phyloP scores from a whole-genome alignment of 2,888 invertebrate species.

The Sepiola atlantica region DNA sequence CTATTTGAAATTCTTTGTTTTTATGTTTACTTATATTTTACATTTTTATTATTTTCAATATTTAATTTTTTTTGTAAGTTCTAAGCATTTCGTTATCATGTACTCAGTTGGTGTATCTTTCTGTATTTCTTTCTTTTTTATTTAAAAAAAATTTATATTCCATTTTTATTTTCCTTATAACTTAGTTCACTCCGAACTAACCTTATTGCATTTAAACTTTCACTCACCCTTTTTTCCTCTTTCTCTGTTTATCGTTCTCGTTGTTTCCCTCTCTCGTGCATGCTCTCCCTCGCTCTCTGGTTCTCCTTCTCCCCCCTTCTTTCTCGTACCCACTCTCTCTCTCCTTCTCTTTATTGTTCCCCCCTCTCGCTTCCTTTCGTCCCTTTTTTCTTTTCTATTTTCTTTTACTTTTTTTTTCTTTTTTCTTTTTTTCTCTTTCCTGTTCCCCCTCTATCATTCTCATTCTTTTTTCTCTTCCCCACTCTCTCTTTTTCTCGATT shows the following conservation, averaged over 20 bases:
- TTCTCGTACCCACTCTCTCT: slow-evolving; percentile 18
- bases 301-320: not conserved
- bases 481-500: not conserved
- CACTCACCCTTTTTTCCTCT: no score
- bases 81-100: no score
- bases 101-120: no score
- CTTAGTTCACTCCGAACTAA: no score
- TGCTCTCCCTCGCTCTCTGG: not conserved
- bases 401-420: not conserved
- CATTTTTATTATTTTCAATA: no score
- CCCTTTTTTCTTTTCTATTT: not conserved
- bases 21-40: no score
- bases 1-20: no score
- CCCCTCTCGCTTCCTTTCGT: not conserved
- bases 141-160: no score
- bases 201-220: no score
- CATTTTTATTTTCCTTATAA: no score
- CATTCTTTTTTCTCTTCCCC: not conserved
- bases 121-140: no score
- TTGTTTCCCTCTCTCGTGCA: not conserved
- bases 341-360: slow-evolving; percentile 43
- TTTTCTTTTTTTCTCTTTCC: not conserved
- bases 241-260: not conserved
- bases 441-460: not conserved
- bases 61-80: no score